Conservation (phyloP, 2,113 vertebrate species). For the Euleptes europaea region DNA sequence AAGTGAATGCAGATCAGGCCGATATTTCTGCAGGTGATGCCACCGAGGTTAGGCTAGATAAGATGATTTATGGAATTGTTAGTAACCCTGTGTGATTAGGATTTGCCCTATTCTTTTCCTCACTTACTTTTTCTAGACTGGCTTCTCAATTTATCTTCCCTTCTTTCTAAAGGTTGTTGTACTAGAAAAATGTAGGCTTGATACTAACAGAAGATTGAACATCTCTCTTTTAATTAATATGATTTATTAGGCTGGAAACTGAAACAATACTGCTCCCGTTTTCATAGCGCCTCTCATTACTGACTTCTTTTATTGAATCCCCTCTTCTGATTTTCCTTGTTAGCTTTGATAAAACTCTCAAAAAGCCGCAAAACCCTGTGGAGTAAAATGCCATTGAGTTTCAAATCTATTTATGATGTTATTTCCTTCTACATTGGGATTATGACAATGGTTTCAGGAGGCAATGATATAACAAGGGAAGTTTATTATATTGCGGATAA, state of each 20-base stretch:
- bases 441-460: slow-evolving; percentile 5
- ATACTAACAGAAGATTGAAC: slow-evolving; percentile 30
- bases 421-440: slow-evolving; percentile 3
- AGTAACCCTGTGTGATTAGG: slow-evolving; percentile 30
- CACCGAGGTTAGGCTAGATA: slow-evolving; percentile 41
- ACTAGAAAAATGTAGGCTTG: slow-evolving; percentile 27
- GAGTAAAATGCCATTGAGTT: not conserved
- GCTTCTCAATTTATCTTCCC: slow-evolving; percentile 37
- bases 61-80: slow-evolving; percentile 55
- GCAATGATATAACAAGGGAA: slow-evolving; percentile 1
- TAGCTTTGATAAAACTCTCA: slow-evolving; percentile 22
- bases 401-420: slow-evolving; percentile 2
- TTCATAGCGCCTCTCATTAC: slow-evolving; percentile 21
- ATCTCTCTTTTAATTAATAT: slow-evolving; percentile 41
- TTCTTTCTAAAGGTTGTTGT: not conserved
- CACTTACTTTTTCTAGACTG: slow-evolving; percentile 7
- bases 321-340: slow-evolving; percentile 4
- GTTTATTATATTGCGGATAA: not conserved
- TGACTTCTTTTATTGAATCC: slow-evolving; percentile 22
- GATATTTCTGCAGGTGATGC: slow-evolving; percentile 46
- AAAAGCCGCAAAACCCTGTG: not conserved
- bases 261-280: slow-evolving; percentile 36
- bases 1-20: slow-evolving; percentile 53
- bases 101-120: slow-evolving; percentile 21
- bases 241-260: slow-evolving; percentile 47